Base-by-base conservation (phyloP, 2,797 vertebrate species). In the Hemitrygon akajei region DNA sequence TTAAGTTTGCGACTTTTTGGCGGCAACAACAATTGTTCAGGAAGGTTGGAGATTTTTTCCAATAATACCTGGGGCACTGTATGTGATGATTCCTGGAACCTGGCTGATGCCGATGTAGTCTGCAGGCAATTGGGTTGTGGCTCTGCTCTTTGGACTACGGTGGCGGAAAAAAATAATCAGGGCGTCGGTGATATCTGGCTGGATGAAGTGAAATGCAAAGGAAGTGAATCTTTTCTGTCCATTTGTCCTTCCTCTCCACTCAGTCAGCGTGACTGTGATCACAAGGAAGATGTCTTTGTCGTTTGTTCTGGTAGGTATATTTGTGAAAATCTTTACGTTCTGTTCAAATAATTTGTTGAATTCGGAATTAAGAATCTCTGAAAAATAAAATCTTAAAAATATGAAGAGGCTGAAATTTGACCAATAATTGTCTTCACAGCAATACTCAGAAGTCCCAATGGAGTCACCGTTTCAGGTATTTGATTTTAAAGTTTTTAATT, bases 211-310 rank as follows among this genome's bases (percentile, higher is more conserved):
- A 84, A 92, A 25, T 96, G 96, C 20, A n/a, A n/a, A n/a, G n/a
- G n/a, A n/a, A n/a, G n/a, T n/a, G n/a, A n/a, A n/a, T n/a, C n/a
- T n/a, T n/a, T 84, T 0, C 94, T 96, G 22, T 75, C 93, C 0
- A 75, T 94, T 94, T 96, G 96, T 80, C 94, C 94, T 0, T 95
- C 95, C 0, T 93, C 95, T 2, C 93, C 95, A 37, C 95, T 95
- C 95, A 95, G 95, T 10, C 95, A 94, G 11, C 94, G 95, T 94
- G 95, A 96, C 81, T 96, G 96, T 0, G 95, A 95, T 30, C 96
- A 96, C 80, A 96, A 96, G 2, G 96, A 96, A 91, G 96, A 96
- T 9, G 95, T 95, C 2, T 95, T 95, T 20, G 94, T 96, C 82
- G 94, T 92, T 71, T 96, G 96, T 93, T 94, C 94, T 0, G 96